Evolutionary conservation across 64 coral and sea anemone genomes (phyloP).

Genomic region (Cladopsammia gracilis): DNA sequence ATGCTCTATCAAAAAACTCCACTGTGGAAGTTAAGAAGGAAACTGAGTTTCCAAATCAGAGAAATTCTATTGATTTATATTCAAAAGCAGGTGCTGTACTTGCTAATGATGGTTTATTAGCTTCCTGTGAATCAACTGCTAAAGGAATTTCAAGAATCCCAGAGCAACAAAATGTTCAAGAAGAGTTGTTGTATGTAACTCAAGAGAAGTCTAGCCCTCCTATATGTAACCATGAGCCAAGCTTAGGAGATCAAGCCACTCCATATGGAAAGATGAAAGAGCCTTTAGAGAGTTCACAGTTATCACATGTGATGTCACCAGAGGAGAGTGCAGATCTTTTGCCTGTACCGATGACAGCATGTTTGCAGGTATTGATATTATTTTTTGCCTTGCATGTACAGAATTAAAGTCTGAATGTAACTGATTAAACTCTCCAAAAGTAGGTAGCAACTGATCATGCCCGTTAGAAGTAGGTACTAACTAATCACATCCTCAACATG

Average conservation of each 20-base stretch:
- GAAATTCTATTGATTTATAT: not conserved
- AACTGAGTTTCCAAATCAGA: not conserved
- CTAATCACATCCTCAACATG: too few relatives aligned
- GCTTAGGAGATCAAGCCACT: constrained; percentile 70
- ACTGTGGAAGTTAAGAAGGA: not conserved
- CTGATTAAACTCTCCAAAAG: too few relatives aligned
- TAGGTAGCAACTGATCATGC: too few relatives aligned
- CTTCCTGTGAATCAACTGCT: not conserved
- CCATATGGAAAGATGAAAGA: constrained; percentile 77
- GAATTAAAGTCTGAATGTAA: too few relatives aligned
- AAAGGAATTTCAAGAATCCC: not conserved
- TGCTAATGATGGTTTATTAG: not conserved
- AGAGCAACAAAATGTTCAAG: not conserved
- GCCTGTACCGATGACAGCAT: constrained; percentile 82
- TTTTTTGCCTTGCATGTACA: too few relatives aligned
- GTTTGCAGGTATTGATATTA: constrained; percentile 75
- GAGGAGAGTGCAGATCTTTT: not conserved
- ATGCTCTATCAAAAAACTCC: too few relatives aligned
- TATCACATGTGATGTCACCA: not conserved
- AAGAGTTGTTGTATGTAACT: not conserved
- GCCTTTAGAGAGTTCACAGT: constrained; percentile 46
- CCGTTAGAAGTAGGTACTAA: too few relatives aligned
- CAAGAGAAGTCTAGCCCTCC: constrained; percentile 1
- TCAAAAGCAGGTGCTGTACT: not conserved
- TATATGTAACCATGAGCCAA: constrained; percentile 28